phyloP scores from a whole-genome alignment of 2,888 invertebrate species.

The Norana najaformis region DNA sequence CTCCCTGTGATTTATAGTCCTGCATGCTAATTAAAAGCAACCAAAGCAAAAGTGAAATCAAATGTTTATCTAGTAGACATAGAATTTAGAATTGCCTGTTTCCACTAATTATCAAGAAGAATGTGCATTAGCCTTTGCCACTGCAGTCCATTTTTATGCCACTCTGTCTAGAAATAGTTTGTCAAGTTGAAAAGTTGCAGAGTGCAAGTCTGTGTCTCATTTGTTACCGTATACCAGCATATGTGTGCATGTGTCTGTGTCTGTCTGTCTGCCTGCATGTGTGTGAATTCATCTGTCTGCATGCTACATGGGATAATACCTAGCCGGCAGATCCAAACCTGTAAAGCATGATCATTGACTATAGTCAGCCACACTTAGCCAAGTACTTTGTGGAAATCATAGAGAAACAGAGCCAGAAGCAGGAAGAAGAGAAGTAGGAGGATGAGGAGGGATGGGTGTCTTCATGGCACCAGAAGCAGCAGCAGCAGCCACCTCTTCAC shows the following conservation, averaged over 20 bases:
- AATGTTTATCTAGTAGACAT: not conserved
- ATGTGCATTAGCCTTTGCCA: not conserved
- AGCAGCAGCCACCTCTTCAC: not conserved
- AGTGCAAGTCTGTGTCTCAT: not conserved
- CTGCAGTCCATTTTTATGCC: not conserved
- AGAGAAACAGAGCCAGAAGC: not conserved
- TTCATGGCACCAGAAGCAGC: not conserved
- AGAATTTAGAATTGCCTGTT: not conserved
- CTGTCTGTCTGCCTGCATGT: not conserved
- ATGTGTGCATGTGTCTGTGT: not conserved
- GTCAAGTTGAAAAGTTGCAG: not conserved
- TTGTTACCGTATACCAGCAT: not conserved
- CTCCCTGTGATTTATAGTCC: not conserved
- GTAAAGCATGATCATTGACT: conserved; percentile 1
- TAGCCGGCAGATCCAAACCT: not conserved
- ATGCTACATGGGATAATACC: not conserved
- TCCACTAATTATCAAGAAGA: not conserved
- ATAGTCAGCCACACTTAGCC: conserved; percentile 4
- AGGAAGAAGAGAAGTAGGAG: not conserved
- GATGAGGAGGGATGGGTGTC: not conserved
- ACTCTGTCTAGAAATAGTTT: not conserved
- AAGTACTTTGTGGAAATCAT: conserved; percentile 6
- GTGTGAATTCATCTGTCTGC: no score
- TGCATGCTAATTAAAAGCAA: not conserved
- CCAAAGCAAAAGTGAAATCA: not conserved